A percentile compares a stretch with the other conserved stretches of the same genome.
Evolutionary conservation across 2,888 invertebrate genomes (phyloP).

Genomic region (Cistogaster globosa): DNA sequence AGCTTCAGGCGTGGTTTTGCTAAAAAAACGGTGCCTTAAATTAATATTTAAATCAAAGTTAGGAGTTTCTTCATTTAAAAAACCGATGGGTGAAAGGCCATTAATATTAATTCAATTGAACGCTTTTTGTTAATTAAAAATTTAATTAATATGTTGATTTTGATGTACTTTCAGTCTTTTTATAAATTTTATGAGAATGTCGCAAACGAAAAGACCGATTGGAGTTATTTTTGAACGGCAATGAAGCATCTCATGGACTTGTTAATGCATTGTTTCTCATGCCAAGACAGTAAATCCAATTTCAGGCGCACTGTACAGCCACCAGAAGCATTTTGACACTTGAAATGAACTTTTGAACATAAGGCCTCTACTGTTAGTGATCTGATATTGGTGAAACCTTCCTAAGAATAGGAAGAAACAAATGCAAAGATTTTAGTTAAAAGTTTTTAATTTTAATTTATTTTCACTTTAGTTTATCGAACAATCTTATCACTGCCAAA

Average conservation of each 20-base stretch:
- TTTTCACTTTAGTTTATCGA: constrained; percentile 14
- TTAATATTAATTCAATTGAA: no score
- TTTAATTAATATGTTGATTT: no score
- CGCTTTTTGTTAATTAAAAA: no score
- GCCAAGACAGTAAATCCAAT: constrained; percentile 84
- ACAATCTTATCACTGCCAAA: constrained; percentile 42
- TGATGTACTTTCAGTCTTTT: no score
- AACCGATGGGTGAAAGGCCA: no score
- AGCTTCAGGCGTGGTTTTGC: no score
- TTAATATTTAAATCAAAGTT: no score
- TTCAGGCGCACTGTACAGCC: constrained; percentile 85
- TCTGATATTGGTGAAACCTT: constrained; percentile 84
- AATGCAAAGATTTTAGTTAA: neutral
- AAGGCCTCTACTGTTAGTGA: constrained; percentile 85
- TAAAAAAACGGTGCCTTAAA: no score
- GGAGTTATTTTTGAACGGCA: no score
- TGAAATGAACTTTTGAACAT: constrained; percentile 85
- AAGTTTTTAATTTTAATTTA: neutral
- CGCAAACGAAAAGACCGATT: no score
- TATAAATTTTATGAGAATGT: no score
- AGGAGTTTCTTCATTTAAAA: no score
- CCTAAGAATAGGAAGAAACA: constrained; percentile 80
- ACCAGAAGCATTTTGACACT: constrained; percentile 84
- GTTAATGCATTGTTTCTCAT: constrained; percentile 82
- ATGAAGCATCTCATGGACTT: constrained; percentile 82